Conservation (phyloP, 1,140 invertebrate genomes). For the Pentalonia nigronervosa region DNA sequence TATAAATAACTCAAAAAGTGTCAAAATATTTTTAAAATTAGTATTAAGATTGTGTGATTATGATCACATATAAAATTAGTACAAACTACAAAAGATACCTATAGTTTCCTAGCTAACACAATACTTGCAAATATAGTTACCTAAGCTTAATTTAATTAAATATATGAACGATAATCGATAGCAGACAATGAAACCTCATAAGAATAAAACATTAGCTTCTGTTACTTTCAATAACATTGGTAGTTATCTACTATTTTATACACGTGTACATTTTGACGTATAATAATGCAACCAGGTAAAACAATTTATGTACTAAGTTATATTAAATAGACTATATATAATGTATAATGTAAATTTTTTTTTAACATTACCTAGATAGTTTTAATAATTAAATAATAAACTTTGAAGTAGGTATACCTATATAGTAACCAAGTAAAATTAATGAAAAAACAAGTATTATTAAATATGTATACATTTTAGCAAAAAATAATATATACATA, state of each 20-base stretch:
- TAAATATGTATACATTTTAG: not conserved
- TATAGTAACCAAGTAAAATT: not conserved
- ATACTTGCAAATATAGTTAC: not conserved
- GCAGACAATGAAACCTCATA: not conserved
- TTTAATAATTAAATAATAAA: not conserved
- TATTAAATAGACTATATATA: not conserved
- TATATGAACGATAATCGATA: slow-evolving; percentile 23
- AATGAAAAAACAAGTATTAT: not conserved
- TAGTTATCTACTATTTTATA: not conserved
- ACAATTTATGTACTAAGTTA: not conserved
- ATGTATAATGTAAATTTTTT: not conserved
- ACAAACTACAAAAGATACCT: not conserved
- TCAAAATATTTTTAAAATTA: no score
- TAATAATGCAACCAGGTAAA: slow-evolving; percentile 15
- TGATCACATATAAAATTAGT: not conserved
- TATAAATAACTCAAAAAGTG: no score
- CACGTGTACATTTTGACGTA: not conserved
- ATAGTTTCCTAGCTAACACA: not conserved
- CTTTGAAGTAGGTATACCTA: not conserved
- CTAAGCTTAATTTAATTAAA: slow-evolving; percentile 6
- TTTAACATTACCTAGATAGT: not conserved
- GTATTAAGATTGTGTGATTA: no score
- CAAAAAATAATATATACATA: not conserved
- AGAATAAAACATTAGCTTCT: not conserved
- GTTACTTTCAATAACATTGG: not conserved